Evolutionary conservation across 2,113 vertebrate species (phyloP).

Genomic region (Bambusicola thoracicus): DNA sequence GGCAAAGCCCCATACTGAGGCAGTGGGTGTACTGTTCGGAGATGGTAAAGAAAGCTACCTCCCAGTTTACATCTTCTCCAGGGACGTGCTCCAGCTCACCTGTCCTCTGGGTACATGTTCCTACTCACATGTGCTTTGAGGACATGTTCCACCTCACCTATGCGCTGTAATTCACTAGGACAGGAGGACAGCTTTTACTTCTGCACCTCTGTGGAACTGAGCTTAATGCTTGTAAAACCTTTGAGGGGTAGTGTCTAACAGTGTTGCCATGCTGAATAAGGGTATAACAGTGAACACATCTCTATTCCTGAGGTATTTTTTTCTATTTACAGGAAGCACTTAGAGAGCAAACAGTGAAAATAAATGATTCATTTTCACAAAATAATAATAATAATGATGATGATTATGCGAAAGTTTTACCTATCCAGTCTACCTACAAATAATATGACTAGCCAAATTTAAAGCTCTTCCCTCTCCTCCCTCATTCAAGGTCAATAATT

Average conservation of each 20-base stretch:
- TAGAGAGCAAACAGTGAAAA: not conserved
- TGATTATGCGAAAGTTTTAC: rapidly evolving
- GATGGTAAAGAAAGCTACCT: not conserved
- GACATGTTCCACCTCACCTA: not conserved
- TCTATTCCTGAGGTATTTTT: not conserved
- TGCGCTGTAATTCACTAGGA: not conserved
- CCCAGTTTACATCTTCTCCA: not conserved
- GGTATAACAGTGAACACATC: not conserved
- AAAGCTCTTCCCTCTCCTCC: rapidly evolving
- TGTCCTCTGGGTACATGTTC: too few relatives aligned
- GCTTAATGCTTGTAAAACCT: not conserved
- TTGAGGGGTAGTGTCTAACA: not conserved
- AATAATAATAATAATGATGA: too few relatives aligned
- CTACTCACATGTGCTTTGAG: not conserved
- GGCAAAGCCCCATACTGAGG: not conserved
- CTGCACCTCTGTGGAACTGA: not conserved
- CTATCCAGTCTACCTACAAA: not conserved
- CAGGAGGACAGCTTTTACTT: rapidly evolving
- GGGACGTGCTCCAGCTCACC: not conserved
- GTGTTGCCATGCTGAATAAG: not conserved
- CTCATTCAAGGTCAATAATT: not conserved
- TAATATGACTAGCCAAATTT: not conserved
- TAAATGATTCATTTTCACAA: not conserved
- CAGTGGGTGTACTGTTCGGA: not conserved
- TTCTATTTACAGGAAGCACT: not conserved